Conservation (phyloP, 2,113 vertebrate genomes). For the Ochotona princeps region DNA sequence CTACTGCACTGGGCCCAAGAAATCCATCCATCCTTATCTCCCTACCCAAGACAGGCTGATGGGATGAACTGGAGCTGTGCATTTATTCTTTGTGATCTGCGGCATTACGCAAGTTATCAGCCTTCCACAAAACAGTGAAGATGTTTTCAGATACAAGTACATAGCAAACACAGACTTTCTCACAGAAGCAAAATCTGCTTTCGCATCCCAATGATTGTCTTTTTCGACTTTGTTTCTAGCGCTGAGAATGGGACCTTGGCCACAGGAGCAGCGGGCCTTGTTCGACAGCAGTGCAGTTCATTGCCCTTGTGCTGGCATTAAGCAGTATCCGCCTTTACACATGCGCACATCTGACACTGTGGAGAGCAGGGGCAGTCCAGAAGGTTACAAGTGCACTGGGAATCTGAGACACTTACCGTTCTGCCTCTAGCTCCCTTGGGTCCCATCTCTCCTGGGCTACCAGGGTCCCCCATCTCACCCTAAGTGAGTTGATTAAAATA, state of each 20-base stretch:
- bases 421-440: slow-evolving; percentile 76
- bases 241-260: neutral
- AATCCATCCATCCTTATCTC: neutral
- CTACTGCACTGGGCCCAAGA: neutral
- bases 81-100: neutral
- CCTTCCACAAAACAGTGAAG: neutral
- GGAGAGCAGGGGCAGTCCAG: neutral
- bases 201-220: neutral
- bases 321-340: neutral
- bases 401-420: slow-evolving; percentile 46
- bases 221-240: neutral
- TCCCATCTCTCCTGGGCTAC: slow-evolving; percentile 58
- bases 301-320: neutral
- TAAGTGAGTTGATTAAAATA: slow-evolving; percentile 40
- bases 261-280: neutral
- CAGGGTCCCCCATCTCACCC: slow-evolving; percentile 70
- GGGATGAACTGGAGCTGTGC: rapidly evolving
- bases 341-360: neutral
- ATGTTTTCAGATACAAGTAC: neutral
- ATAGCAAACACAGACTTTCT: neutral
- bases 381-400: neutral
- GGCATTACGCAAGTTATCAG: neutral
- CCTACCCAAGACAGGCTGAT: neutral
- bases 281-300: neutral
- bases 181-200: neutral